Conservation (phyloP, 2,888 invertebrate genomes). For the Drosophila mettleri region DNA sequence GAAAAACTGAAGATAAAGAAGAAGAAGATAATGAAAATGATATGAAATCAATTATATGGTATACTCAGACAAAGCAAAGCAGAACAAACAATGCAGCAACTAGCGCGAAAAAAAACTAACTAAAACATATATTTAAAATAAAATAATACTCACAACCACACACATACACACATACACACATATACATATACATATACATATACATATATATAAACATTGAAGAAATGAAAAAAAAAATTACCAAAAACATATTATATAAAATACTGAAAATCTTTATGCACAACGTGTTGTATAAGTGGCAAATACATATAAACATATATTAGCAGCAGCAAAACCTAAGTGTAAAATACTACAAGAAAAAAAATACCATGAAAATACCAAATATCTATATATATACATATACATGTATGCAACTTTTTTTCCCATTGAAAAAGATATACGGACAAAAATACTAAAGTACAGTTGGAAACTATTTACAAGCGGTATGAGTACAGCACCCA, state of each 20-base stretch:
- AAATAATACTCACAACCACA: background rate
- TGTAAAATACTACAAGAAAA: slow-evolving; percentile 42
- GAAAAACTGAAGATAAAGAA: background rate
- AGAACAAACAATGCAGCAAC: slow-evolving; percentile 8
- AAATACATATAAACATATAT: slow-evolving; percentile 29
- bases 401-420: slow-evolving; percentile 8
- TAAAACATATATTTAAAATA: slow-evolving; percentile 19
- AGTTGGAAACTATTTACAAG: slow-evolving; percentile 63
- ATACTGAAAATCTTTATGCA: slow-evolving; percentile 44
- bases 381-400: slow-evolving; percentile 8
- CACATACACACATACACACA: slow-evolving; percentile 5
- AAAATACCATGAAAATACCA: slow-evolving; percentile 12
- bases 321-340: slow-evolving; percentile 44
- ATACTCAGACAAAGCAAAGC: slow-evolving; percentile 18
- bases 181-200: slow-evolving; percentile 10
- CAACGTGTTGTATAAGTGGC: slow-evolving; percentile 51
- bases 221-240: background rate
- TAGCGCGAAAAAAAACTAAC: slow-evolving; percentile 37
- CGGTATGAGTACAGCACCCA: slow-evolving; percentile 28
- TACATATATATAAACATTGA: slow-evolving; percentile 2
- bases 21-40: slow-evolving; percentile 8
- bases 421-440: slow-evolving; percentile 3
- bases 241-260: slow-evolving; percentile 14
- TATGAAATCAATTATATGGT: slow-evolving; percentile 39
- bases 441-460: slow-evolving; percentile 33